phyloP scores from a whole-genome alignment of 2,888 invertebrate genomes.

The Neuroscelio doddi region DNA sequence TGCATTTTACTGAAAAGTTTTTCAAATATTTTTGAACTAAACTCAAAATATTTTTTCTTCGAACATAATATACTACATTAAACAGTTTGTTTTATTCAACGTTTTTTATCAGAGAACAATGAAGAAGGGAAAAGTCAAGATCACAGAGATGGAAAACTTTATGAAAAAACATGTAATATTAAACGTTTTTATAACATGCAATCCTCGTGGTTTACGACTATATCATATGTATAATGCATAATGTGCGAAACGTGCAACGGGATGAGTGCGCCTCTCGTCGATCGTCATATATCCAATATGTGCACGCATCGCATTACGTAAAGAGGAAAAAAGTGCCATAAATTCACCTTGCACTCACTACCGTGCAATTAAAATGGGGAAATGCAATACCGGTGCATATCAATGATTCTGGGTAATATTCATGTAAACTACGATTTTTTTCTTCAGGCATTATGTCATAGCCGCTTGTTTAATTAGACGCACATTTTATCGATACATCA shows the following conservation, averaged over 20 bases:
- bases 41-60: no score
- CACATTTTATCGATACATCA: conserved; percentile 29
- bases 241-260: conserved; percentile 20
- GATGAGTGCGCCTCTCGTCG: conserved; percentile 25
- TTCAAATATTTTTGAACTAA: no score
- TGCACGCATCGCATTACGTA: conserved; percentile 48
- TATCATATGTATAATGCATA: conserved; percentile 29
- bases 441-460: conserved; percentile 22
- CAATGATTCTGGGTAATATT: conserved; percentile 33
- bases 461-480: conserved; percentile 27
- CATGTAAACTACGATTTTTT: conserved; percentile 11
- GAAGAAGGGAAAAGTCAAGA: neutral
- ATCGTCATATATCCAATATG: conserved; percentile 50
- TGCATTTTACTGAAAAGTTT: no score
- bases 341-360: conserved; percentile 57
- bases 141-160: neutral
- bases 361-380: conserved; percentile 63
- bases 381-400: conserved; percentile 46
- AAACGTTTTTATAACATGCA: conserved; percentile 8
- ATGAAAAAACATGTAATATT: no score
- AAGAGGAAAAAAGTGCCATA: conserved; percentile 50
- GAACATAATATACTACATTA: no score
- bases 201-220: conserved; percentile 27
- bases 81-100: neutral
- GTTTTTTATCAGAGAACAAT: conserved; percentile 3